These are phyloP conservation scores for Syncerus caffer DNA, from an alignment of 2,797 vertebrate genomes.

Conservation along the genomic window DNA sequence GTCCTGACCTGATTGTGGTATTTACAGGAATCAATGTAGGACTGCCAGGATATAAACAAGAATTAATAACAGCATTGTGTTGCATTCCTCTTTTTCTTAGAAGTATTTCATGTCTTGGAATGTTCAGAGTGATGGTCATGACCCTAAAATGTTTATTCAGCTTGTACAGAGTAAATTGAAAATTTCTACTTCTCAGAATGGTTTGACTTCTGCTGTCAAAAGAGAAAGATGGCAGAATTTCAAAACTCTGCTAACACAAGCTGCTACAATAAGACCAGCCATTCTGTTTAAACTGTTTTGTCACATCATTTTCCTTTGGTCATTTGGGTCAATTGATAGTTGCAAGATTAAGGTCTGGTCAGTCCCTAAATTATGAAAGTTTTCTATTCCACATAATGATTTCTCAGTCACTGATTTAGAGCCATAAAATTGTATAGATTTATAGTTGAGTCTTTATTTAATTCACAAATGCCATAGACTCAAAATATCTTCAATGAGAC, in stretches of 20 bases:
- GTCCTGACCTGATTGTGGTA: not conserved
- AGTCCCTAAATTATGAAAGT: not conserved
- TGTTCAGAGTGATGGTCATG: not conserved
- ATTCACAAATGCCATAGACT: not conserved
- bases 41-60: not conserved
- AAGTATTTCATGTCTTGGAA: constrained; percentile 42
- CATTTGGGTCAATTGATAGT: not conserved
- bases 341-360: not conserved
- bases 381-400: not conserved
- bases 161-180: not conserved
- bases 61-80: constrained; percentile 7
- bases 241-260: not conserved
- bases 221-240: not conserved
- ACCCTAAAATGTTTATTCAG: not conserved
- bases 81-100: constrained; percentile 22
- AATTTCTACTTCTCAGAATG: constrained; percentile 48
- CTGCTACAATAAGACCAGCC: not conserved
- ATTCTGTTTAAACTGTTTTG: not conserved
- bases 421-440: not conserved
- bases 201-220: not conserved
- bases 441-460: not conserved
- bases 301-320: not conserved
- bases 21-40: constrained; percentile 8
- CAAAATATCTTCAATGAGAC: not conserved
- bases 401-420: not conserved